Conservation (phyloP, 2,113 vertebrate species). For the Poecile atricapillus region DNA sequence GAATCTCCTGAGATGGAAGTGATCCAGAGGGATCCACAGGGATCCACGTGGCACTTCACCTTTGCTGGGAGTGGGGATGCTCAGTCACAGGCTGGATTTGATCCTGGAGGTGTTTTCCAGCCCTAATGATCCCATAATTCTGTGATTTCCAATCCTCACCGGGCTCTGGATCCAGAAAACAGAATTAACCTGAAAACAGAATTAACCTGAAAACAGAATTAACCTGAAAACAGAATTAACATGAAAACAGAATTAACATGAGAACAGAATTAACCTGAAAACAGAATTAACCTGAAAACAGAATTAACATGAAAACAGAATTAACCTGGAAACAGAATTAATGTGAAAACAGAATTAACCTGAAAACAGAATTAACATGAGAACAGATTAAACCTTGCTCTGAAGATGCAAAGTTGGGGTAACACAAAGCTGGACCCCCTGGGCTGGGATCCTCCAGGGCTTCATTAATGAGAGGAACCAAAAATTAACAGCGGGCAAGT, state of each 20-base stretch:
- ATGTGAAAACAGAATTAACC: too few relatives aligned
- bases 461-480: not conserved
- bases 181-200: not conserved
- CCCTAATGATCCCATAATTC: rapidly evolving
- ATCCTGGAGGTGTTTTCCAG: not conserved
- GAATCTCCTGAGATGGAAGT: not conserved
- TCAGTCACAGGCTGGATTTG: not conserved
- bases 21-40: not conserved
- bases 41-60: rapidly evolving
- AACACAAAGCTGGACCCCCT: not conserved
- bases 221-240: not conserved
- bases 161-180: not conserved
- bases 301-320: not conserved
- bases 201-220: not conserved
- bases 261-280: not conserved
- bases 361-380: too few relatives aligned
- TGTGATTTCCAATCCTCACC: not conserved
- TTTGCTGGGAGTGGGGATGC: too few relatives aligned
- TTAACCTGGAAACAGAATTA: not conserved
- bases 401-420: not conserved
- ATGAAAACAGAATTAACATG: not conserved
- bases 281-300: not conserved
- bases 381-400: not conserved
- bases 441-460: not conserved
- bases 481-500: not conserved